Evolutionary conservation across 1,140 invertebrate species (phyloP), one percentile per base, ranked within the genome.

Genomic region (Watersipora subatra): DNA sequence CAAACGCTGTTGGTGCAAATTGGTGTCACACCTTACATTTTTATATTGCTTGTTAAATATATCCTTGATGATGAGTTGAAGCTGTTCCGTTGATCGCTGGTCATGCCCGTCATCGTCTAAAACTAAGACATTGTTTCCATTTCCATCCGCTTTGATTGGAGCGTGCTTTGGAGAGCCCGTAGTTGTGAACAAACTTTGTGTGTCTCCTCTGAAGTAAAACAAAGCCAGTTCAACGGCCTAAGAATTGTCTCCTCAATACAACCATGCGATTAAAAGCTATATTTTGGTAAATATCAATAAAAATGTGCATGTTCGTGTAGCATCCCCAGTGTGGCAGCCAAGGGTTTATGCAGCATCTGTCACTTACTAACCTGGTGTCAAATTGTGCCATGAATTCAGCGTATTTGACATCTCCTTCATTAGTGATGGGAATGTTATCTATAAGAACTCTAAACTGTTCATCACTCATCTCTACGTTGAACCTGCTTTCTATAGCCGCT

Each of bases 381-480:
- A 80, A 80, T 63, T 76, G 75, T 62, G 76, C 70, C 73, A 80
- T 77, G 64, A 80, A 79, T 29, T 75, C 73, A 19, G 72, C 70
- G 67, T 80, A 80, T 69, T 71, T 73, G n/a, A 80, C 75, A 64
- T 72, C 69, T 0, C 77, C 77, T 26, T 77, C 73, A 25, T 73
- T 73, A 65, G 78, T 74, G 17, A 78, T 65, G 12, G 78, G 78
- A 2, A 80, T 63, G 56, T 71, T 69, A 61, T 78, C 77, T 1
- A 79, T 63, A 65, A 80, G 75, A 1, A 63, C 57, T 2, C 72
- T 68, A 63, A 78, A 80, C 72, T 79, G 76, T 0, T 69, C 68
- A 30, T 80, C 74, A 1, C 73, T 71, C 55, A 80, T 66, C 55
- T 76, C 73, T 28, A 79, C 66, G 63, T 70, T 69, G 67, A 79